Conservation (phyloP, 2,113 vertebrate species). For the Rafetus swinhoei region DNA sequence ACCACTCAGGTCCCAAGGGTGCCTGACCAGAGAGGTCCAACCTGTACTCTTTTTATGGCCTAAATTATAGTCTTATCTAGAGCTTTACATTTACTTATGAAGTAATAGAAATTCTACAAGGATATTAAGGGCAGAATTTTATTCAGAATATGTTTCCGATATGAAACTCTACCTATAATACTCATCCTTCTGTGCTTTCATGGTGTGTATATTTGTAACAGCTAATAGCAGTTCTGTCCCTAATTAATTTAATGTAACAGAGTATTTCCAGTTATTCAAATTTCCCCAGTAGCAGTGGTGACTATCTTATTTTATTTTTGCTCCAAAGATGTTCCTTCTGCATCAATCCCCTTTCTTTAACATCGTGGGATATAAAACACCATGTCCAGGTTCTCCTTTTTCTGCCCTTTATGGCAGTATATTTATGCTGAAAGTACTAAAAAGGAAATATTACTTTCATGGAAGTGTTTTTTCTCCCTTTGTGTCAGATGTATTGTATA, state of each 20-base stretch:
- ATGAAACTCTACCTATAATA: neutral
- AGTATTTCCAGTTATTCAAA: neutral
- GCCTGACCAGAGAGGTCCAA: too few species aligned
- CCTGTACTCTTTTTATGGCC: neutral
- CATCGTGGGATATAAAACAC: accelerated
- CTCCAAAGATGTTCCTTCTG: neutral
- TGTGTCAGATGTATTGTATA: neutral
- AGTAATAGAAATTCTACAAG: neutral
- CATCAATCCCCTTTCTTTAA: neutral
- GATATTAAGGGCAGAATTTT: neutral
- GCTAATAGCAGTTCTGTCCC: neutral
- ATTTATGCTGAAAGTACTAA: neutral
- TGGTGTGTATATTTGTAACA: neutral
- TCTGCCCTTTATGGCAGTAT: neutral
- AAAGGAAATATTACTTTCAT: neutral
- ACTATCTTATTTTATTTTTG: neutral
- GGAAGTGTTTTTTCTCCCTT: neutral
- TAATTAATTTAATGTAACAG: neutral
- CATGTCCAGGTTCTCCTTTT: neutral
- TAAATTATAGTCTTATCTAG: neutral
- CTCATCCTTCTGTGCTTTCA: neutral
- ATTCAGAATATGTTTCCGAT: neutral
- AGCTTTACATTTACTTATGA: neutral
- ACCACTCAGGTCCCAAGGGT: too few species aligned
- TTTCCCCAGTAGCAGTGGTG: neutral